Evolutionary conservation across 2,113 vertebrate species (phyloP), one percentile per base, ranked within the genome.

Genomic region (Oceanodroma tethys): DNA sequence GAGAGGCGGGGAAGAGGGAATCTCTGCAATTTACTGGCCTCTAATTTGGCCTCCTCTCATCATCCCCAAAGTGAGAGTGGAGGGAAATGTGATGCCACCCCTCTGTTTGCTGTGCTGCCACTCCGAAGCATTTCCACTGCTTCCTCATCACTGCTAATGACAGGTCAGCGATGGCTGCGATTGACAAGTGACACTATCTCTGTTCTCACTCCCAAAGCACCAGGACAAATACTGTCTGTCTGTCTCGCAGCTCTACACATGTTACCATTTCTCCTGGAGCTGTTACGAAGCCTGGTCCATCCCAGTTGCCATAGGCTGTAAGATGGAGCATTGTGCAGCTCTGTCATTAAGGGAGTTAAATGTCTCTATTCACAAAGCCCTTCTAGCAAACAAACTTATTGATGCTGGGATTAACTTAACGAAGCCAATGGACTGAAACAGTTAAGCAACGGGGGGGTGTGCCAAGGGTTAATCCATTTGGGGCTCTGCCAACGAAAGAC

Each of bases 371-470:
- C 43, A 56, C 32, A 56, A 85, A 85, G 18, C 6, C 52, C 18
- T 36, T 60, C n/a, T 11, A 67, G 55, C 26, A 74, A 48, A 59
- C 7, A 25, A 66, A 63, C 4, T n/a, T 30, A 26, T 4, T 68
- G 14, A 45, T 43, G 42, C n/a, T 47, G 36, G 38, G 15, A 79
- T 55, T 83, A 71, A 63, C 8, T 55, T 47, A 72, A 43, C 1
- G 1, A 78, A 78, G 38, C 6, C 38, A 36, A 32, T 11, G 48
- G 47, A 56, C 25, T 63, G 48, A 75, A 70, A 29, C 23, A 8
- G 7, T 56, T 43, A 25, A 58, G 42, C 0, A 2, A 29, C 14
- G 42, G 4, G 22, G 5, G 1, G 7, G 10, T 50, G 17, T 20
- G 23, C 27, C 48, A 40, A 27, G 15, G 8, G 16, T 58, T 47